Evolutionary conservation across 2,888 invertebrate genomes (phyloP), one percentile per base, ranked within the genome.

Genomic region (Calameuta idolon): DNA sequence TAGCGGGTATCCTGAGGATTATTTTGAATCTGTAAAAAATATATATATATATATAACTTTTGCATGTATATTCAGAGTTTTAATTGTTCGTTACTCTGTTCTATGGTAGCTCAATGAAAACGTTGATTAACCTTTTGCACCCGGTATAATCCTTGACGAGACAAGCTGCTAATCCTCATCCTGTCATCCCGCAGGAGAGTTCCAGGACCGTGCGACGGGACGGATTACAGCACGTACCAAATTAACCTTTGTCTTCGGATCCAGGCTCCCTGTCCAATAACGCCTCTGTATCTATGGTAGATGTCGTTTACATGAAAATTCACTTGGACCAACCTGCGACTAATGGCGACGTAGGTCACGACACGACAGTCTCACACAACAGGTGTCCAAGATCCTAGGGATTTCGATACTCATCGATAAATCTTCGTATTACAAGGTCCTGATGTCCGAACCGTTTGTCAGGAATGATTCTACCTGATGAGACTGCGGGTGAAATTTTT

Each of bases 111-210:
- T 81, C 80, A 84, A 85, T 82, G 85, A 83, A 85, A 79, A 82
- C 77, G 83, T 85, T 86, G 88, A 89, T 90, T 89, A 89, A 89
- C 90, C 88, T 88, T 89, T 90, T 87, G 87, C 89, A 88, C 88
- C 90, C 89, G 88, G 90, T 91, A 91, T 91, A 91, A 91, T 91
- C 91, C 90, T 87, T 85, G 88, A 86, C 87, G 89, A 86, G 89
- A 89, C 90, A 89, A 87, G 89, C 84, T 87, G 86, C 83, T 89
- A 89, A 88, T 89, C 87, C 89, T 82, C 87, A 73, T 85, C 87
- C 89, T 88, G 89, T 88, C 88, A 87, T 79, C 79, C 81, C 81
- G 74, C 69, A 34, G 33, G 74, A 34, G 83, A 83, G 85, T 83
- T 83, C 85, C 81, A 82, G 71, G 34, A 82, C 79, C 83, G 83